Base-by-base conservation (phyloP, 2,888 invertebrate species). In the Drosophila maculinotata region DNA sequence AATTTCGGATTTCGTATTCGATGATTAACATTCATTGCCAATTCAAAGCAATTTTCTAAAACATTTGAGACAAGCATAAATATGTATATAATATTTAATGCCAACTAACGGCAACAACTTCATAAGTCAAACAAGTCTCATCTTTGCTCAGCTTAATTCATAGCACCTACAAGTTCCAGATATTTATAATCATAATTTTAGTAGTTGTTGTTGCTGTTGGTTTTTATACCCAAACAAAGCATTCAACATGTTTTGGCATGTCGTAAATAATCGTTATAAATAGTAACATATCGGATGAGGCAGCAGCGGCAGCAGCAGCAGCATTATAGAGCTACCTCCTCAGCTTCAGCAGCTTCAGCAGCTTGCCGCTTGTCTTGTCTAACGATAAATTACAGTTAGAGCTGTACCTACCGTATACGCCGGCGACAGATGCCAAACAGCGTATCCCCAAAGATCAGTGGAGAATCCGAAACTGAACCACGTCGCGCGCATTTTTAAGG, bases 311-410 rank as follows among this genome's bases (percentile, higher is more conserved):
- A 35, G 58, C 48, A 23, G 36, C 17, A 10, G 52, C 48, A 36
- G 38, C 20, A 20, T 23, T 35, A 53, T 30, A 33, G 44, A 58
- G 73, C 69, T 73, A 53, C 74, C 57, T 53, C 69, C 69, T 53
- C 58, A 69, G 56, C 53, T 53, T 26, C 5, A 42, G 25, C 66
- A 44, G 26, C 57, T 42, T 38, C 52, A 49, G 65, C 73, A 52
- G 58, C 73, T 79, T 83, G 86, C 86, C 80, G 80, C 77, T 83
- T 86, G 83, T 87, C 84, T 86, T 86, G 87, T 88, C 88, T 88
- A 83, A 78, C 83, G 84, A 83, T 83, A 83, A 83, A 83, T 88
- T 80, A 86, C 88, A 83, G 88, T 88, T 88, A 88, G 87, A 88
- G 81, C 68, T 82, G 66, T 83, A 86, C 83, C 88, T 83, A 86